Evolutionary conservation across 2,797 vertebrate species (phyloP).

Genomic region (Fratercula arctica): DNA sequence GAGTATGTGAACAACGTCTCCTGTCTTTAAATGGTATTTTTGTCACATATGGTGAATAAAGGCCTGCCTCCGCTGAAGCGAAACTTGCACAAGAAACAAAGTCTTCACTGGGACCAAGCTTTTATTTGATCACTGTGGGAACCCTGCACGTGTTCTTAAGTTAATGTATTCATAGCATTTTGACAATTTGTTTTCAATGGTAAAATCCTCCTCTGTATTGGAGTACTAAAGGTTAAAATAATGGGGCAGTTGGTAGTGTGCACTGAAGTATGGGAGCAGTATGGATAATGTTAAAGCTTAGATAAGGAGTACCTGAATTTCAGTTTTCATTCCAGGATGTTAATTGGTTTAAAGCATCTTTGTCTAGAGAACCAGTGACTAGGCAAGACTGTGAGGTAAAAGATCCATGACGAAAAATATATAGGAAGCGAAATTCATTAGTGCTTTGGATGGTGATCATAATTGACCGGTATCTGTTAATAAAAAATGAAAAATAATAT

Average conservation of each 20-base stretch:
- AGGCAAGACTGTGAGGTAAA: constrained; percentile 12
- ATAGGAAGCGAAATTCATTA: neutral
- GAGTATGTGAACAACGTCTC: neutral
- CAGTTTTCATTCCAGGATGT: constrained; percentile 31
- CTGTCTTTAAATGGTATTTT: neutral
- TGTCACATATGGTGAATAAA: neutral
- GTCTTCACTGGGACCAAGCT: neutral
- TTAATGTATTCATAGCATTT: constrained; percentile 21
- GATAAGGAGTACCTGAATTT: constrained; percentile 7
- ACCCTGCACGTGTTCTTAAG: constrained; percentile 23
- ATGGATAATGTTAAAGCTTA: neutral
- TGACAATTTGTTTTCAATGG: constrained; percentile 32
- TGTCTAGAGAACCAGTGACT: neutral
- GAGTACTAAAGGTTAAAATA: constrained; percentile 39
- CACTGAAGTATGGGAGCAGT: neutral
- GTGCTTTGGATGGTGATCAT: constrained; percentile 2
- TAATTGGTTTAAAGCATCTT: constrained; percentile 23
- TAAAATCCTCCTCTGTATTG: constrained; percentile 44
- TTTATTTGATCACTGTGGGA: constrained; percentile 11
- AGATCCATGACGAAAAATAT: constrained; percentile 9
- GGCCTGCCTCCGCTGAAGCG: neutral
- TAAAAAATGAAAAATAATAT: constrained; percentile 21
- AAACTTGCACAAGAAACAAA: neutral
- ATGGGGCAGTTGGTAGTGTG: neutral
- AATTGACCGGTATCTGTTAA: neutral